Evolutionary conservation across 2,113 vertebrate genomes (phyloP).

Genomic region (Prionailurus viverrinus): DNA sequence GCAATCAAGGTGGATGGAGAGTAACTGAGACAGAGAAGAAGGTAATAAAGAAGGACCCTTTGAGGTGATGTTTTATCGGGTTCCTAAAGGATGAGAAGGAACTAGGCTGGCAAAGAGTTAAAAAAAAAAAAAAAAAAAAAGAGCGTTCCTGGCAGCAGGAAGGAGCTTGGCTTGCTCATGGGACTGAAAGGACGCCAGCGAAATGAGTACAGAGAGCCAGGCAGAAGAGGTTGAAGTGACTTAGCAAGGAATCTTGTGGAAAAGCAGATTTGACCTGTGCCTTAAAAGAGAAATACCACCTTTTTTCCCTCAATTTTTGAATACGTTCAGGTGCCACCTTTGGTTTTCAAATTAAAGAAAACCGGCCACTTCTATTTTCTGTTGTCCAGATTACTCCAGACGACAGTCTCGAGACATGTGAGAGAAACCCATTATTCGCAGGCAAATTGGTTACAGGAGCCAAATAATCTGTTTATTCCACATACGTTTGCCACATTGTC

Average conservation of each 20-base stretch:
- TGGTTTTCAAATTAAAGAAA: background rate
- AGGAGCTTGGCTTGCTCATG: background rate
- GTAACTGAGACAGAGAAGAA: background rate
- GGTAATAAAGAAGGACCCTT: background rate
- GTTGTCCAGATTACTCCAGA: background rate
- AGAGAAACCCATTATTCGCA: background rate
- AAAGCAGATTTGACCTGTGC: background rate
- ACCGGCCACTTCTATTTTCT: background rate
- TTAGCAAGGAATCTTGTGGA: background rate
- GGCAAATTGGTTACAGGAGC: rapidly evolving
- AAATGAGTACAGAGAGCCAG: background rate
- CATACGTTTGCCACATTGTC: background rate
- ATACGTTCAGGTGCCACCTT: background rate
- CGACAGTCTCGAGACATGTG: background rate
- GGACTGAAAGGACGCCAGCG: background rate
- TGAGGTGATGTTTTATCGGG: background rate
- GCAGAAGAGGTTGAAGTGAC: no score
- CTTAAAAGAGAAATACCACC: background rate
- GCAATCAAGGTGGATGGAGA: background rate
- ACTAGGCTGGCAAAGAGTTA: background rate
- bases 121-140: background rate
- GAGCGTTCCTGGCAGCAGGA: background rate
- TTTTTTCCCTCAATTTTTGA: background rate
- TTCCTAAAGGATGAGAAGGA: background rate
- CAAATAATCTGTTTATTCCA: background rate